A percentile compares a stretch with the other conserved stretches of the same genome.
Conservation (phyloP, 2,797 vertebrate species). For the Eutrigla gurnardus region DNA sequence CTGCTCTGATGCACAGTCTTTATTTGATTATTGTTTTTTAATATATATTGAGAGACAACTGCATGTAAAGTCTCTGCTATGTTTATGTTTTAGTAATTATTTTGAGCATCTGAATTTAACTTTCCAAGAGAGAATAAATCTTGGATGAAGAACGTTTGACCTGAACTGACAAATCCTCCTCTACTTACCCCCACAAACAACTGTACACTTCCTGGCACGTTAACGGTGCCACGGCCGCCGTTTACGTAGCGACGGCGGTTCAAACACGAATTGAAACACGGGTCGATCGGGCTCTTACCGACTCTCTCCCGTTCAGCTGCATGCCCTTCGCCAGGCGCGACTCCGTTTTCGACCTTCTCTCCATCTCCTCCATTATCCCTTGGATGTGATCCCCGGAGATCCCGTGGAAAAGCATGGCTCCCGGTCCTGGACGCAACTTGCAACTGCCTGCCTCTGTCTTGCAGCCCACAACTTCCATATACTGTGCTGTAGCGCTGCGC, state of each 20-base stretch:
- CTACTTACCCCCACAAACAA: not conserved
- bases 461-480: conserved; percentile 99
- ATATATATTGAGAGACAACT: conserved; percentile 1
- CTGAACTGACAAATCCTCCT: not conserved
- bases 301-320: conserved; percentile 96
- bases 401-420: conserved; percentile 99
- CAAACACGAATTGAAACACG: conserved; percentile 1
- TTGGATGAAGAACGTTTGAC: not conserved
- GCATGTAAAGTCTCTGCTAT: not conserved
- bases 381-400: conserved; percentile 99
- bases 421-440: conserved; percentile 96
- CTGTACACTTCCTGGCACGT: not conserved
- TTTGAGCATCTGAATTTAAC: not conserved
- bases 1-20: not conserved
- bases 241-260: not conserved
- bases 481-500: conserved; percentile 81
- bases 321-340: conserved; percentile 95
- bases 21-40: not conserved
- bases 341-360: conserved; percentile 95
- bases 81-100: not conserved
- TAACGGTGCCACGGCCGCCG: not conserved
- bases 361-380: conserved; percentile 99
- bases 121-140: not conserved
- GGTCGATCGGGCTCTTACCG: conserved; percentile 84
- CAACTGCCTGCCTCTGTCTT: conserved; percentile 96